Evolutionary conservation across 2,888 invertebrate genomes (phyloP).

Genomic region (Netelia fuscicornis): DNA sequence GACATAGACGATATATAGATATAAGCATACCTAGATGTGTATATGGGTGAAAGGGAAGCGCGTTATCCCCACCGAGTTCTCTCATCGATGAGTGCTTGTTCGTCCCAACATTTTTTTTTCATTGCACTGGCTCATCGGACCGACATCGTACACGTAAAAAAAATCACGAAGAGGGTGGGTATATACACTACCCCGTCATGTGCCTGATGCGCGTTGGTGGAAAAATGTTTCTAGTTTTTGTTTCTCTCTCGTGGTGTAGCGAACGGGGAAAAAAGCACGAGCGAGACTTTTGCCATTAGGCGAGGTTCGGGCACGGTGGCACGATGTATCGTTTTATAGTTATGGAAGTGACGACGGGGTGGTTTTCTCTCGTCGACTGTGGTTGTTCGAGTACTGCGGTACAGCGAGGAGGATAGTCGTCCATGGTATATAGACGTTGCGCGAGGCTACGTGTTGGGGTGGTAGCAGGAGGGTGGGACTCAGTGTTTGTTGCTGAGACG

Average conservation of each 20-base stretch:
- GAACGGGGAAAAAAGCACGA: conserved; percentile 49
- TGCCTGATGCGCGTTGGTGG: conserved; percentile 14
- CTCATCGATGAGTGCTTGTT: conserved; percentile 45
- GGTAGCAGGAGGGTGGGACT: neutral
- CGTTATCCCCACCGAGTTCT: conserved; percentile 21
- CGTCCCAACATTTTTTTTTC: conserved; percentile 13
- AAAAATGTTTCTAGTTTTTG: conserved; percentile 54
- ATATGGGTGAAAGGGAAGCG: neutral
- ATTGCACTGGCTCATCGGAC: conserved; percentile 42
- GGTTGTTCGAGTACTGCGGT: conserved; percentile 44
- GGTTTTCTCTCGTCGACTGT: conserved; percentile 47
- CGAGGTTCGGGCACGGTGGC: conserved; percentile 46
- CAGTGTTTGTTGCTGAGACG: conserved; percentile 45
- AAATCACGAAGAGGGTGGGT: conserved; percentile 23
- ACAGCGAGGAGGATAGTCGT: conserved; percentile 24
- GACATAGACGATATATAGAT: conserved; percentile 15
- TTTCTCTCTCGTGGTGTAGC: conserved; percentile 67
- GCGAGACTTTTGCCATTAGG: conserved; percentile 63
- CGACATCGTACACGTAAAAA: conserved; percentile 40
- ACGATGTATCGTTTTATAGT: conserved; percentile 65
- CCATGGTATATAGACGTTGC: conserved; percentile 17
- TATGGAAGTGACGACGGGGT: conserved; percentile 50
- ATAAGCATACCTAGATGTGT: neutral
- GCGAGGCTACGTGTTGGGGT: conserved; percentile 3
- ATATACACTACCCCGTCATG: neutral